Conservation (phyloP, 2,113 vertebrate genomes). For the Pseudois nayaur region DNA sequence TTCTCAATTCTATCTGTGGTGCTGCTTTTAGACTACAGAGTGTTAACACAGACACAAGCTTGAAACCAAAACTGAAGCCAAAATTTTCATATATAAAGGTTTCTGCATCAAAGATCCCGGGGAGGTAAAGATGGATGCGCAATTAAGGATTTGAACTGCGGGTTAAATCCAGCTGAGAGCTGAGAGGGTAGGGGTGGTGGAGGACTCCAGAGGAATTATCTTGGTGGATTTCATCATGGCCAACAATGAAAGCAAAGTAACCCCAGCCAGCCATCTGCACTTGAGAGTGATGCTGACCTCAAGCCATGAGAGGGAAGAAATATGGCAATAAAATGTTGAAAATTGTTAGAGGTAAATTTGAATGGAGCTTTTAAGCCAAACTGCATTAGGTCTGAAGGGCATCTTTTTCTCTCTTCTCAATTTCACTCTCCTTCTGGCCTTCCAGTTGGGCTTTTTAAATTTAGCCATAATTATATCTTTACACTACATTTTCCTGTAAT, state of each 20-base stretch:
- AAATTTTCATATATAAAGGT: not conserved
- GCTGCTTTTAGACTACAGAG: not conserved
- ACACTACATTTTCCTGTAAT: not conserved
- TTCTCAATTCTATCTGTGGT: not conserved
- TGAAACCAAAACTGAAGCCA: not conserved
- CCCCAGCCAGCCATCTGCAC: not conserved
- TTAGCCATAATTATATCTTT: constrained; percentile 13
- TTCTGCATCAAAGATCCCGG: not conserved
- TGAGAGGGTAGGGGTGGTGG: accelerated
- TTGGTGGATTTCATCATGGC: not conserved
- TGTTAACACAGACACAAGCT: not conserved
- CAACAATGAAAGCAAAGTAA: not conserved
- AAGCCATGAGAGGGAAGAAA: not conserved
- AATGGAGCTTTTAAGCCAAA: not conserved
- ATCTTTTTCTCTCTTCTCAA: not conserved
- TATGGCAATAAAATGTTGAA: not conserved
- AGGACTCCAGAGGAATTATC: not conserved
- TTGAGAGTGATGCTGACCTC: not conserved
- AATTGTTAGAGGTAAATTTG: not conserved
- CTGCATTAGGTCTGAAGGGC: not conserved
- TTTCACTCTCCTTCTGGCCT: not conserved
- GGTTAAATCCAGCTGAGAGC: not conserved
- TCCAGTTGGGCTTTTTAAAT: not conserved
- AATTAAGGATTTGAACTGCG: not conserved
- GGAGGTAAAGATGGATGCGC: not conserved